These are phyloP conservation scores for Busseola fusca DNA, from an alignment of 2,888 invertebrate species.

Conservation along the genomic window DNA sequence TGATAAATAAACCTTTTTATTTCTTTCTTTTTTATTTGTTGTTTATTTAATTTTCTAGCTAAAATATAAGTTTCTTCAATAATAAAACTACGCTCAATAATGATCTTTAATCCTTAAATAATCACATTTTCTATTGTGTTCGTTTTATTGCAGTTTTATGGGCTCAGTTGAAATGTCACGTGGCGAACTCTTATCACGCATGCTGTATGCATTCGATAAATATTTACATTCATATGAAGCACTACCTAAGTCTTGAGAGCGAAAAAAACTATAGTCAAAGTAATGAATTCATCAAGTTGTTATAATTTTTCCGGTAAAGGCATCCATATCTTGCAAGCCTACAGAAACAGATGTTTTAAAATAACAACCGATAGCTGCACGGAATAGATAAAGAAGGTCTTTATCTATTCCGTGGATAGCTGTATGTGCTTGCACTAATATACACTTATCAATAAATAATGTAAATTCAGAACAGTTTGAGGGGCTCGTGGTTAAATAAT, in stretches of 20 bases:
- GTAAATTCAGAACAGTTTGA: too few species aligned
- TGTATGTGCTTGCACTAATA: too few species aligned
- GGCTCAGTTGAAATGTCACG: constrained; percentile 55
- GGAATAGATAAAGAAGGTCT: too few species aligned
- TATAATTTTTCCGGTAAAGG: background rate
- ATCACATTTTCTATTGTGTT: constrained; percentile 45
- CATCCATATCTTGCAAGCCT: background rate
- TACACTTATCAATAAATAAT: too few species aligned
- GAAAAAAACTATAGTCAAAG: background rate
- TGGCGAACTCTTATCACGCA: constrained; percentile 27
- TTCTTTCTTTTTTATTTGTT: too few species aligned
- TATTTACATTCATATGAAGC: constrained; percentile 6
- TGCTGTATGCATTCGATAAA: constrained; percentile 16
- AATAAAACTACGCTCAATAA: background rate
- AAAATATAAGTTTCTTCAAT: background rate
- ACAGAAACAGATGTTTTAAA: background rate
- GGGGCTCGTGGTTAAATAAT: too few species aligned
- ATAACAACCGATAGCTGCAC: too few species aligned
- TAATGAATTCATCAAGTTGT: background rate
- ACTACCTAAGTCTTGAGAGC: background rate
- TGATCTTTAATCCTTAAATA: background rate
- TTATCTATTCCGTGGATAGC: too few species aligned
- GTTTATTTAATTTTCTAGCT: too few species aligned
- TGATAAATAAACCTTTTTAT: too few species aligned
- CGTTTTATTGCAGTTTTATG: constrained; percentile 41